phyloP scores from a whole-genome alignment of 30 jellyfish, hydroid and myxozoan species.

The Pseudorhiza aurosa region DNA sequence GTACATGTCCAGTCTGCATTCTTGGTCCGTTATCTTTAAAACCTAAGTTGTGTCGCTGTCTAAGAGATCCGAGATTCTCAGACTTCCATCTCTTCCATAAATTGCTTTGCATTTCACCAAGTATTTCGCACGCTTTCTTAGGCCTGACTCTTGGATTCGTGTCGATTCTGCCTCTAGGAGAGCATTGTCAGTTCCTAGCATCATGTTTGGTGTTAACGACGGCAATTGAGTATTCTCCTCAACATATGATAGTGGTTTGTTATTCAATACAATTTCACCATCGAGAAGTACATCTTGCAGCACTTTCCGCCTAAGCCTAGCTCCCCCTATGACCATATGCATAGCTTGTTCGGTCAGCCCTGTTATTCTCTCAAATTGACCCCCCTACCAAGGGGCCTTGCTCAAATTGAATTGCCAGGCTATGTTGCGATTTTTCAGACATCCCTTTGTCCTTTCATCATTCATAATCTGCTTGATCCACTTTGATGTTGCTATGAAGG shows the following conservation, averaged over 20 bases:
- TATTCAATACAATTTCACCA: slow-evolving; percentile 38
- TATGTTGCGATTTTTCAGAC: slow-evolving; percentile 7
- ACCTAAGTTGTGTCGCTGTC: slow-evolving; percentile 38
- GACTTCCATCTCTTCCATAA: slow-evolving; percentile 65
- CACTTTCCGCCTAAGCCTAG: slow-evolving; percentile 10
- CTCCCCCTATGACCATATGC: slow-evolving; percentile 56
- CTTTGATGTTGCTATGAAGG: no score
- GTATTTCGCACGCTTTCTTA: slow-evolving; percentile 60
- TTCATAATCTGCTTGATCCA: slow-evolving; percentile 47
- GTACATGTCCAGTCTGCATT: slow-evolving; percentile 31
- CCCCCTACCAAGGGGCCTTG: slow-evolving; percentile 76
- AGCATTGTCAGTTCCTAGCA: slow-evolving; percentile 3
- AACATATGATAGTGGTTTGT: slow-evolving; percentile 49
- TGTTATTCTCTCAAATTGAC: slow-evolving; percentile 57
- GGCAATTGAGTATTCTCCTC: slow-evolving; percentile 59
- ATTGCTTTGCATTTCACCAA: slow-evolving; percentile 27
- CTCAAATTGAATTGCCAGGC: slow-evolving; percentile 70
- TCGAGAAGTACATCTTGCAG: slow-evolving; percentile 47
- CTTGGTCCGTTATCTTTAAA: neutral
- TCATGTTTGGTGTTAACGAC: slow-evolving; percentile 55
- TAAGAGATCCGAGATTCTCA: slow-evolving; percentile 48
- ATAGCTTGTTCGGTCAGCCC: slow-evolving; percentile 51
- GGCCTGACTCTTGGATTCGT: slow-evolving; percentile 21
- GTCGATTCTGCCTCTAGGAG: neutral
- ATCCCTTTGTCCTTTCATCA: slow-evolving; percentile 12